phyloP scores from a whole-genome alignment of 2,888 invertebrate genomes.

The Spisula subtruncata region DNA sequence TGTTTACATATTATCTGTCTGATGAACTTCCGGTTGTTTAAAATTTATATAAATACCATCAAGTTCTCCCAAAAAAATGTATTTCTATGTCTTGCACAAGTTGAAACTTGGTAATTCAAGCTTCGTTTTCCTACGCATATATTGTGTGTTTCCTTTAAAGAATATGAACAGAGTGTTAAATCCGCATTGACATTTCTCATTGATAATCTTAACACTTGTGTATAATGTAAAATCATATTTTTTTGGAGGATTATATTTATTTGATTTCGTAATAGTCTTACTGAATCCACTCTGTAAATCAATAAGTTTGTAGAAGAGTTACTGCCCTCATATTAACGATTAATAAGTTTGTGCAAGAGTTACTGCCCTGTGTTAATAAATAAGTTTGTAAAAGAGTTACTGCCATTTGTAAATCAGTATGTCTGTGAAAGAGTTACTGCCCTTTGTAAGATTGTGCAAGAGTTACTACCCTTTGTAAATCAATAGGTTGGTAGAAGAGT shows the following conservation, averaged over 20 bases:
- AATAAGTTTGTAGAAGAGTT: too few species aligned
- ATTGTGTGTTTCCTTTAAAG: neutral
- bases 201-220: too few species aligned
- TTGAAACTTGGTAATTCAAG: neutral
- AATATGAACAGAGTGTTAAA: neutral
- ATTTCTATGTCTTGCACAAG: neutral
- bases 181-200: neutral
- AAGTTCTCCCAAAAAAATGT: neutral
- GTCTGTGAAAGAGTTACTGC: neutral
- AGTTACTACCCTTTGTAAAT: too few species aligned
- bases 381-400: too few species aligned
- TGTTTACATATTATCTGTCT: constrained; percentile 28
- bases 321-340: too few species aligned
- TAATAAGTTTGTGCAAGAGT: neutral
- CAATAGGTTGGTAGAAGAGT: too few species aligned
- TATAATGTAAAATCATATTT: neutral
- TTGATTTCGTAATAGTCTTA: too few species aligned
- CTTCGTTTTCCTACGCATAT: neutral
- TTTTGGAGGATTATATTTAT: too few species aligned
- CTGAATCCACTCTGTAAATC: neutral
- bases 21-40: neutral
- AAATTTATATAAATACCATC: neutral
- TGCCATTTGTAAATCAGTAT: too few species aligned
- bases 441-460: too few species aligned
- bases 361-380: neutral